These are phyloP conservation scores for Gracilinanus agilis DNA, from an alignment of 2,113 vertebrate species.

Conservation along the genomic window DNA sequence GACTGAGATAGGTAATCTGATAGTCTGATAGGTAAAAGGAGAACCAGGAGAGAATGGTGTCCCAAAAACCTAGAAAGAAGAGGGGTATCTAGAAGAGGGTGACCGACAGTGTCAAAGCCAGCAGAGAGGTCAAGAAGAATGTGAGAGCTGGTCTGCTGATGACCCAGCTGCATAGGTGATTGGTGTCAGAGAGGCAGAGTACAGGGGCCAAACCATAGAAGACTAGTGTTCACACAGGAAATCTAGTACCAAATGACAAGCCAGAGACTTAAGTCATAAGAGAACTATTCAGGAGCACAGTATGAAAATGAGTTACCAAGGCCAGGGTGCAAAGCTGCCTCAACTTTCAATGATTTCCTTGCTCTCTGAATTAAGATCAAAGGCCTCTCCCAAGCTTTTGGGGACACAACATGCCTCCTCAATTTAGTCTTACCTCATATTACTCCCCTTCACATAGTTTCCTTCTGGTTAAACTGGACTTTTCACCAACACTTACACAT, in stretches of 20 bases:
- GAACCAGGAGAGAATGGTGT: background rate
- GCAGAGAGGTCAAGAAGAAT: background rate
- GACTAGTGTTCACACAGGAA: background rate
- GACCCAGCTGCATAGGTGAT: background rate
- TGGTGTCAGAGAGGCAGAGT: background rate
- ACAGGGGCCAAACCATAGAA: background rate
- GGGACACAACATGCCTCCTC: background rate
- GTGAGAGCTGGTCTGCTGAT: background rate
- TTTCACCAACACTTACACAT: background rate
- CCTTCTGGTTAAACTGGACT: background rate
- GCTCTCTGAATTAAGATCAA: background rate
- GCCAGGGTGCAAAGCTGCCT: background rate
- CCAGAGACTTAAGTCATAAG: background rate
- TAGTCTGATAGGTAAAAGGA: background rate
- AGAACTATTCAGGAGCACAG: background rate
- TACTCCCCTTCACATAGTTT: background rate
- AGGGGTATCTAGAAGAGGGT: background rate
- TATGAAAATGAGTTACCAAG: background rate
- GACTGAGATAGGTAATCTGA: background rate
- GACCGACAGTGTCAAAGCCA: background rate
- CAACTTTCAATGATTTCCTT: background rate
- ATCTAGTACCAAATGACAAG: background rate
- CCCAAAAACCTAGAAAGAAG: background rate
- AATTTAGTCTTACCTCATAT: background rate
- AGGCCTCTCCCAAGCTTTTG: background rate